phyloP scores from a whole-genome alignment of 2,113 vertebrate species.

The Monopterus albus region DNA sequence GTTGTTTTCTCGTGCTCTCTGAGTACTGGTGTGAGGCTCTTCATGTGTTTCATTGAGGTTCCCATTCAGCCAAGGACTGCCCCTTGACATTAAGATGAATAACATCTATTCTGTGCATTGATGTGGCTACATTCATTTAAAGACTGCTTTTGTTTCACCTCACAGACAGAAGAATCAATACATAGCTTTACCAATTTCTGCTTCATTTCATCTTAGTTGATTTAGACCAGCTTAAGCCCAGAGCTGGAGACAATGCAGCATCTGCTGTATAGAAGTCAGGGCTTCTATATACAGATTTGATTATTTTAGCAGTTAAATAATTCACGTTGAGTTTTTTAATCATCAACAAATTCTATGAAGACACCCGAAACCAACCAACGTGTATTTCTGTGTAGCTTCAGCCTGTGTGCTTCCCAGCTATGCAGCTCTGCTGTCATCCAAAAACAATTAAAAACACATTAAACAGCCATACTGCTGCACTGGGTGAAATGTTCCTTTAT shows the following conservation, averaged over 20 bases:
- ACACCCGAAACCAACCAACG: background rate
- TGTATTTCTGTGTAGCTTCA: background rate
- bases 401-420: slow-evolving; percentile 18
- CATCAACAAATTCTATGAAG: background rate
- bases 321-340: background rate
- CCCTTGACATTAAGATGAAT: slow-evolving; percentile 74
- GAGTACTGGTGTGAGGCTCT: slow-evolving; percentile 47
- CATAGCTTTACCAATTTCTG: slow-evolving; percentile 61
- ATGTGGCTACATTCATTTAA: slow-evolving; percentile 66
- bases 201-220: slow-evolving; percentile 57
- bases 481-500: slow-evolving; percentile 11
- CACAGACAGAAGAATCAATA: slow-evolving; percentile 69
- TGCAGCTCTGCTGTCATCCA: background rate
- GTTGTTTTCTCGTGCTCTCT: slow-evolving; percentile 13
- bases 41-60: slow-evolving; percentile 73
- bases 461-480: background rate
- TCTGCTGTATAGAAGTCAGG: background rate
- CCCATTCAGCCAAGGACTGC: slow-evolving; percentile 70
- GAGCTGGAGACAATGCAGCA: slow-evolving; percentile 11
- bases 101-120: slow-evolving; percentile 63
- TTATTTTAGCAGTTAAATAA: slow-evolving; percentile 3
- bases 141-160: slow-evolving; percentile 72
- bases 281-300: background rate
- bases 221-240: slow-evolving; percentile 23
- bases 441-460: slow-evolving; percentile 26